A percentile compares a stretch with the other conserved stretches of the same genome.
Evolutionary conservation across 2,888 invertebrate genomes (phyloP).

Genomic region (Parnassius orleans): DNA sequence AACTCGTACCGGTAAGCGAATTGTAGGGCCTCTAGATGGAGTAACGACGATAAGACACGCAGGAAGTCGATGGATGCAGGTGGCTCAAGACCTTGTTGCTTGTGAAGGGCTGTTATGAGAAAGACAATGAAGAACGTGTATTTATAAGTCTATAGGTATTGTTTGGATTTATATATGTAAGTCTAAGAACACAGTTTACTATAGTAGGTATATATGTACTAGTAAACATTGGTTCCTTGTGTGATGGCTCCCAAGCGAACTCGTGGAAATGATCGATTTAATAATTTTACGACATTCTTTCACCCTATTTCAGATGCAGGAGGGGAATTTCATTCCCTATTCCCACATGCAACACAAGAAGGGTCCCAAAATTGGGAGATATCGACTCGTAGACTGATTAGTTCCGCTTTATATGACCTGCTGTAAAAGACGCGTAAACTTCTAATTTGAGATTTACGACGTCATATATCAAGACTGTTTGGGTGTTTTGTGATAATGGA

Average conservation of each 20-base stretch:
- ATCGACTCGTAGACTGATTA: conserved; percentile 54
- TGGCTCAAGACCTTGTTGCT: too few species aligned
- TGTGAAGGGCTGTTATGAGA: too few species aligned
- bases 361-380: conserved; percentile 43
- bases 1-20: too few species aligned
- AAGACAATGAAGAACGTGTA: too few species aligned
- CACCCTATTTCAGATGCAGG: conserved; percentile 35
- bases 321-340: conserved; percentile 40
- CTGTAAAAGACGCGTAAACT: conserved; percentile 56
- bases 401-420: conserved; percentile 55
- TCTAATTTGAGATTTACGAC: conserved; percentile 70
- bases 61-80: too few species aligned
- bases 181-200: too few species aligned
- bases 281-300: conserved; percentile 37
- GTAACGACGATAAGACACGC: too few species aligned
- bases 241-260: background rate
- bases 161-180: too few species aligned
- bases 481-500: conserved; percentile 50
- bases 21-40: too few species aligned
- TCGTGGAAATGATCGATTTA: background rate
- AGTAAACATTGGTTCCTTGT: too few species aligned
- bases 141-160: too few species aligned
- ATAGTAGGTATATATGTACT: too few species aligned
- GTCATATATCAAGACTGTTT: conserved; percentile 62
- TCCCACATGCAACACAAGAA: conserved; percentile 34